Evolutionary conservation across 2,888 invertebrate species (phyloP).

Genomic region (Mythimna impura): DNA sequence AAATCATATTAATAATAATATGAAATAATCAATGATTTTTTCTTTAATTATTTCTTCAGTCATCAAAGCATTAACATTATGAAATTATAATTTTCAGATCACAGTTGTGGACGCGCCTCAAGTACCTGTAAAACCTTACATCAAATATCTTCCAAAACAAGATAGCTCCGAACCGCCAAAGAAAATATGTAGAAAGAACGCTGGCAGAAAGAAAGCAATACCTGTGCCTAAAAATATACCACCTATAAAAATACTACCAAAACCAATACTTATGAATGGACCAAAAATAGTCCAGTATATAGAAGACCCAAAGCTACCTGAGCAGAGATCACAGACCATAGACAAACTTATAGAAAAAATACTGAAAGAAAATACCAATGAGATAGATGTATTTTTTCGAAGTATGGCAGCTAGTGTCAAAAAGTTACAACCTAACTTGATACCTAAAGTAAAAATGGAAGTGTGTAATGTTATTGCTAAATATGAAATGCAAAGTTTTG

Average conservation of each 20-base stretch:
- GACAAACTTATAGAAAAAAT: conserved; percentile 87
- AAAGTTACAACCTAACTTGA: conserved; percentile 86
- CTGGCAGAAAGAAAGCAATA: conserved; percentile 80
- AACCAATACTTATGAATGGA: conserved; percentile 81
- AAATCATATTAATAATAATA: neutral
- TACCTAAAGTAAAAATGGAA: conserved; percentile 89
- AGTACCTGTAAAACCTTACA: conserved; percentile 70
- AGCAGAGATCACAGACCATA: conserved; percentile 81
- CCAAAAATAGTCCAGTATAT: conserved; percentile 82
- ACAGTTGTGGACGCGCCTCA: conserved; percentile 82
- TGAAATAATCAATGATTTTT: neutral
- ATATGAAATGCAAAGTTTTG: conserved; percentile 88
- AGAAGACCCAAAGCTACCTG: conserved; percentile 79
- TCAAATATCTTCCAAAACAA: conserved; percentile 75
- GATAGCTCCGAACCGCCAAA: conserved; percentile 74
- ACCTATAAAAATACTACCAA: conserved; percentile 87
- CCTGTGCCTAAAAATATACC: conserved; percentile 78
- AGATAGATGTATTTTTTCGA: conserved; percentile 87
- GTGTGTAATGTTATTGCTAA: conserved; percentile 88
- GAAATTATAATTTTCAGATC: conserved; percentile 77
- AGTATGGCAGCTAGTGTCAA: conserved; percentile 89
- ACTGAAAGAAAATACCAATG: conserved; percentile 86
- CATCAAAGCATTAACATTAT: neutral
- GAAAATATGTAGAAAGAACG: conserved; percentile 77
- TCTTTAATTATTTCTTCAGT: neutral